Percentiles rank a stretch among this genome's conserved stretches.
These are phyloP conservation scores for Centropus bengalensis DNA, from an alignment of 2,113 vertebrate species.

Conservation along the genomic window DNA sequence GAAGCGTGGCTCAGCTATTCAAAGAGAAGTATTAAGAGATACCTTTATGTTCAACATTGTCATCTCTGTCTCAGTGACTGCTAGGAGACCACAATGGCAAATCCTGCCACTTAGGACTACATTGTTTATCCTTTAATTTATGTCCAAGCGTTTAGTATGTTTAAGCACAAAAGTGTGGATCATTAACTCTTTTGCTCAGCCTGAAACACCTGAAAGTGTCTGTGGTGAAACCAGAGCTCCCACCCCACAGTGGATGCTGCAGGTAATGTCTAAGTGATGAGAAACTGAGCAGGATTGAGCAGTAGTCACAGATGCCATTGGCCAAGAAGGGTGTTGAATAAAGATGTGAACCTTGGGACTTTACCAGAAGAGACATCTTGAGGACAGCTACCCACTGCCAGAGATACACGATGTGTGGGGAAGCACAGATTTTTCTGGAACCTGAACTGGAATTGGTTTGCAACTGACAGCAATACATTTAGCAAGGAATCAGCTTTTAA, in stretches of 20 bases:
- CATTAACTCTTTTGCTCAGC: background rate
- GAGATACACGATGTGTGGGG: background rate
- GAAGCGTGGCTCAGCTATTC: background rate
- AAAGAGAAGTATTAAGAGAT: background rate
- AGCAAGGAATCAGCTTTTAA: background rate
- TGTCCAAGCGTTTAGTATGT: background rate
- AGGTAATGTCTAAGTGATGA: background rate
- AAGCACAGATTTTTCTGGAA: background rate
- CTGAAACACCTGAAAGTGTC: background rate
- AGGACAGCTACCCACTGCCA: background rate
- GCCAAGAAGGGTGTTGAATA: background rate
- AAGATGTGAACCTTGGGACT: background rate
- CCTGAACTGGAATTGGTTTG: background rate
- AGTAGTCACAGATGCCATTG: background rate
- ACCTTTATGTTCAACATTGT: background rate
- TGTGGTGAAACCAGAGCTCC: background rate
- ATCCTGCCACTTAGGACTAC: background rate
- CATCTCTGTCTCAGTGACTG: background rate
- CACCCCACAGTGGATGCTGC: background rate
- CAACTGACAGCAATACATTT: background rate
- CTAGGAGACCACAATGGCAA: background rate
- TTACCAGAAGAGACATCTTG: background rate
- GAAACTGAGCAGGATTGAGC: background rate
- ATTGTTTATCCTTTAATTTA: fast-evolving
- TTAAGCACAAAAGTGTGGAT: background rate